Evolutionary conservation across 2,113 vertebrate species (phyloP).

Genomic region (Cyprinodon variegatus): DNA sequence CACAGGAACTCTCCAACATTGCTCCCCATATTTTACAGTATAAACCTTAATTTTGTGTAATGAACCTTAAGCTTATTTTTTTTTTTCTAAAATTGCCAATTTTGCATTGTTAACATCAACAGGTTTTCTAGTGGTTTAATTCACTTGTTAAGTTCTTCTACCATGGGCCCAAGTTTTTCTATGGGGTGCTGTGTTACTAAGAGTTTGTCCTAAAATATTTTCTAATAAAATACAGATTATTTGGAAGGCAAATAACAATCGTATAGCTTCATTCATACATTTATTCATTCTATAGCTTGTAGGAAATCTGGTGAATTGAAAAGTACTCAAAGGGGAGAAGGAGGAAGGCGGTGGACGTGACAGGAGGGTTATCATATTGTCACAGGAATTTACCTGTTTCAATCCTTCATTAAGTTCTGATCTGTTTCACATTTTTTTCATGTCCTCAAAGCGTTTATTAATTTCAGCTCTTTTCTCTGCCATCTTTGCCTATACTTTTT

Average conservation of each 20-base stretch:
- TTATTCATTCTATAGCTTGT: constrained; percentile 36
- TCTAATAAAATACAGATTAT: constrained; percentile 65
- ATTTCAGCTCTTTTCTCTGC: constrained; percentile 49
- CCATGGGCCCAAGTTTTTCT: constrained; percentile 22
- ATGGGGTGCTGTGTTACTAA: constrained; percentile 49
- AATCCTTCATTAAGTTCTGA: constrained; percentile 62
- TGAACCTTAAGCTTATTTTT: neutral
- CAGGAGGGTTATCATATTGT: constrained; percentile 67
- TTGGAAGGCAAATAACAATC: constrained; percentile 42
- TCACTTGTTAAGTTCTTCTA: constrained; percentile 7
- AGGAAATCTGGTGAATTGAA: constrained; percentile 39
- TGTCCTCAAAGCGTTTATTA: constrained; percentile 57
- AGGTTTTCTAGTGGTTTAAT: neutral
- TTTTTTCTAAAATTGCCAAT: constrained; percentile 1
- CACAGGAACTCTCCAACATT: neutral
- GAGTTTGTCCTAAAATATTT: constrained; percentile 59
- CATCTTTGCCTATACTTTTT: constrained; percentile 34
- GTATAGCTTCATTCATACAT: constrained; percentile 64
- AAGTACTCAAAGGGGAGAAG: constrained; percentile 14
- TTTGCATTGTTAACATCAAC: constrained; percentile 17
- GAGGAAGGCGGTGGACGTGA: constrained; percentile 25
- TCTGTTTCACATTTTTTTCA: constrained; percentile 53
- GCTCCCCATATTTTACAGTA: neutral
- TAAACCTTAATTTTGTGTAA: constrained; percentile 15
- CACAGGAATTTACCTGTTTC: constrained; percentile 66